A percentile compares a stretch with the other conserved stretches of the same genome.
Evolutionary conservation across 2,888 invertebrate genomes (phyloP).

Genomic region (Thymelicus acteon): DNA sequence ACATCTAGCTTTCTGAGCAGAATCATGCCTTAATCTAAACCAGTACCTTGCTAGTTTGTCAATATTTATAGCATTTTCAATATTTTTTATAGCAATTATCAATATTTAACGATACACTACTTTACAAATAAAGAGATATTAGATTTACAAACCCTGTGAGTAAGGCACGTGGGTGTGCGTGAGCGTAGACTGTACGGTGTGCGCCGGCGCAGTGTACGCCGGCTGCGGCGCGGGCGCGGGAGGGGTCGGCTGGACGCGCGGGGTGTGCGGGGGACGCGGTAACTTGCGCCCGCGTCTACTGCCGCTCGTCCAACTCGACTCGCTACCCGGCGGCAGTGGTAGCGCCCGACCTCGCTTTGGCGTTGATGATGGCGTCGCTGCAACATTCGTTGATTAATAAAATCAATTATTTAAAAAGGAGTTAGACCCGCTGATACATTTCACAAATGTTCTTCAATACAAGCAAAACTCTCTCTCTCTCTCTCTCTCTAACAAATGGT

Average conservation of each 20-base stretch:
- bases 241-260: conserved; percentile 54
- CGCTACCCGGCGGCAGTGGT: conserved; percentile 72
- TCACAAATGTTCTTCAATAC: too few relatives aligned
- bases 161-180: conserved; percentile 77
- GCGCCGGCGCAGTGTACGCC: conserved; percentile 50
- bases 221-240: conserved; percentile 54
- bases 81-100: too few relatives aligned
- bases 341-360: conserved; percentile 74
- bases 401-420: too few relatives aligned
- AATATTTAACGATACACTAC: too few relatives aligned
- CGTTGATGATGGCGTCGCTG: conserved; percentile 81
- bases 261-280: conserved; percentile 66
- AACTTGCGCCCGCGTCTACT: conserved; percentile 72
- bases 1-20: too few relatives aligned
- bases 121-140: too few relatives aligned
- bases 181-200: conserved; percentile 51
- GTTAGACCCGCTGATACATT: too few relatives aligned
- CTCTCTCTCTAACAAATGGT: too few relatives aligned
- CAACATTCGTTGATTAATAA: neutral
- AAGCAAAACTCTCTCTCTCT: too few relatives aligned
- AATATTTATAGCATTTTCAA: too few relatives aligned
- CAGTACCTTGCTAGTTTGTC: too few relatives aligned
- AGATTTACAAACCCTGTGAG: conserved; percentile 61
- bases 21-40: too few relatives aligned
- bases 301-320: conserved; percentile 70